A percentile compares a stretch with the other conserved stretches of the same genome.
Conservation (phyloP, 2,888 invertebrate species). For the Chesias legatella region DNA sequence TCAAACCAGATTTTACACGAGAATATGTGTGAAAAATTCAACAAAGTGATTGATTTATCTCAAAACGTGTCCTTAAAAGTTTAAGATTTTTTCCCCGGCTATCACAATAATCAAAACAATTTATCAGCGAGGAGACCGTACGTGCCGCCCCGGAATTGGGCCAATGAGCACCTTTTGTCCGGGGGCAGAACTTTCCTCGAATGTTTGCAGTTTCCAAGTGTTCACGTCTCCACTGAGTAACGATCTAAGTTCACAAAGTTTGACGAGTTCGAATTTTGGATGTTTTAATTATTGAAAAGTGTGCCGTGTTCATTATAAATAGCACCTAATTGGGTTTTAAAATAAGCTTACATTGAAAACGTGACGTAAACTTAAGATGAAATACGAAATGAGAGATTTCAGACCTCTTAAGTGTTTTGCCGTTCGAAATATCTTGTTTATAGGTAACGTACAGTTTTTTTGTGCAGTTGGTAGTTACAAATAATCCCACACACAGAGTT, state of each 20-base stretch:
- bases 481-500: too few species aligned
- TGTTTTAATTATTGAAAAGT: too few species aligned
- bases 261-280: not conserved
- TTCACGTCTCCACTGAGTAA: slow-evolving; percentile 33
- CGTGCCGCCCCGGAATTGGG: slow-evolving; percentile 65
- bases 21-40: not conserved
- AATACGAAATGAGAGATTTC: too few species aligned
- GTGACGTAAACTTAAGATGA: too few species aligned
- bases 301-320: too few species aligned
- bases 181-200: slow-evolving; percentile 37
- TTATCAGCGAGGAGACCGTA: slow-evolving; percentile 36
- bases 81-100: slow-evolving; percentile 18
- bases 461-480: too few species aligned
- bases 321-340: too few species aligned
- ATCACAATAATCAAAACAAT: slow-evolving; percentile 37
- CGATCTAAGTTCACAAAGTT: slow-evolving; percentile 24
- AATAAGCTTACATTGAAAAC: too few species aligned
- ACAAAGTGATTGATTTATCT: slow-evolving; percentile 7
- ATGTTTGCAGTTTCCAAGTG: slow-evolving; percentile 57
- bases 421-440: too few species aligned
- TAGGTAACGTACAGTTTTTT: too few species aligned
- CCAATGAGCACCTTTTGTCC: slow-evolving; percentile 60
- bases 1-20: too few species aligned
- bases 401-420: too few species aligned
- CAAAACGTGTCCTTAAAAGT: slow-evolving; percentile 5